Evolutionary conservation across 2,888 invertebrate species (phyloP), one percentile per base, ranked within the genome.

Genomic region (Rutpela maculata): DNA sequence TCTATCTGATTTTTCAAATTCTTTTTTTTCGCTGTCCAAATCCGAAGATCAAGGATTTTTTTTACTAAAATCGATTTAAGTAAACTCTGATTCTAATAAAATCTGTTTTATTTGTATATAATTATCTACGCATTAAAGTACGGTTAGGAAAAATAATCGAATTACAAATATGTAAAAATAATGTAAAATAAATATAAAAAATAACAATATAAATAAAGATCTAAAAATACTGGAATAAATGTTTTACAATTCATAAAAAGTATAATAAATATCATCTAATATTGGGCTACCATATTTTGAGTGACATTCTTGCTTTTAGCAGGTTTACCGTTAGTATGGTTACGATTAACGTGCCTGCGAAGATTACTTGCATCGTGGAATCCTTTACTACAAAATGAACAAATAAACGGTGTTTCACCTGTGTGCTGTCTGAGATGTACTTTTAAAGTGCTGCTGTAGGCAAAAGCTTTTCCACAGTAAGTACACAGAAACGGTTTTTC

Each of bases 381-480:
- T n/a, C 89, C 90, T 78, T 90, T 90, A 68, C 88, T 87, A 78
- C 90, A 90, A 56, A 89, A 88, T 4, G 88, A 87, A 70, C 90
- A 90, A 87, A 89, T 87, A 66, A 87, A 89, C 15, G 90, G 90
- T 19, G 88, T 88, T 78, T 89, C 89, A 65, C 89, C 90, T 57
- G 89, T 90, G 77, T 90, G 90, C 1, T 89, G 90, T 65, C 89
- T 85, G 66, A 89, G 81, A 80, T 90, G 90, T 55, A 90, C 87
- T 74, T 89, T 90, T 86, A 90, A 87, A 68, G 89, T 90, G 59
- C 90, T 90, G 43, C 88, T 88, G 1, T 90, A 88, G 0, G 90
- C 88, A 79, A 91, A 91, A 73, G 87, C 88, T 74, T 83, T 84
- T 6, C 83, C 80, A 73, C 84, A 84, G 71, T 80, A 82, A 0